Base-by-base conservation (phyloP, 1,140 invertebrate genomes). In the Cotesia glomerata region DNA sequence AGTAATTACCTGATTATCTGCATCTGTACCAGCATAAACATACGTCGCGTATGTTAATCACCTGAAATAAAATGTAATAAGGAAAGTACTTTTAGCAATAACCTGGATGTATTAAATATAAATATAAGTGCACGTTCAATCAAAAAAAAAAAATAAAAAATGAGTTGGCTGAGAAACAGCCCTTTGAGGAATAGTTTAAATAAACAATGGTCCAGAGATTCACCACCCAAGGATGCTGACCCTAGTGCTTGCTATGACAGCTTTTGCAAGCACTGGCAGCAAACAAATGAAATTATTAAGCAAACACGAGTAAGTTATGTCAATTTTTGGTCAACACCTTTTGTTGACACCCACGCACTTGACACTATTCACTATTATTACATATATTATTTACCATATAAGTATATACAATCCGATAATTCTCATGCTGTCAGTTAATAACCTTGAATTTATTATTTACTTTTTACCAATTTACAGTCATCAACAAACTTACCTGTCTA, bases 251-350 rank as follows among this genome's bases (percentile, higher is more conserved):
- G 94, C 82, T 95, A 95, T 80, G 95, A 95, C 80, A 96, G 96
- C 78, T 98, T 98, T 87, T 93, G 93, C 78, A 95, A 95, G 85
- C 97, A 98, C 84, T 99, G 97, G 96, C 93, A 96, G 81, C 95
- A 98, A 82, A 94, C 94, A 8, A 86, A 92, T 76, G 93, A 94
- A 76, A 95, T 98, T 66, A 96, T 97, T 74, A 85, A 89, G 68
- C 90, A 91, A 72, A 92, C 91, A 64, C 87, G 90, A 85, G 90
- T 91, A 81, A 85, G 80, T 80, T 61, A 5, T 65, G 63, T 45
- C 11, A 45, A 45, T 45, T 26, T 26, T 26, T 26, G 26, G 1
- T 26, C 26, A 26, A 26, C 26, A 26, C 26, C 26, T 26, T 26
- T 26, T 26, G 1, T 26, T 26, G 26, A 26, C 26, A 26, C 26